Percentiles rank a stretch among this genome's conserved stretches.
Evolutionary conservation across 2,888 invertebrate genomes (phyloP).

Genomic region (Trachelus troglodyta): DNA sequence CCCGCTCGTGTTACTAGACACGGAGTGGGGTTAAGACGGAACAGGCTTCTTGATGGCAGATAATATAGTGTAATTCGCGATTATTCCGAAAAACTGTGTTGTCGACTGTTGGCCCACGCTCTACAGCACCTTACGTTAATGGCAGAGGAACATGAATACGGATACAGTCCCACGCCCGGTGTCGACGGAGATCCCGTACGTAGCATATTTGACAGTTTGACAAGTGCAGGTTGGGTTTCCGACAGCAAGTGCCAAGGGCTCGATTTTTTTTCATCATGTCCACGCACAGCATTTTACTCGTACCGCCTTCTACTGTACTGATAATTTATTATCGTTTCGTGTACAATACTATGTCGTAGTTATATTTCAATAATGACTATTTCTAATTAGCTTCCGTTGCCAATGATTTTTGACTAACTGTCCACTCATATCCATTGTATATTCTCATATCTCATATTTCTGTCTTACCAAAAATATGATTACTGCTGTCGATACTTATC

Average conservation of each 20-base stretch:
- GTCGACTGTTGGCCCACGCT: constrained; percentile 41
- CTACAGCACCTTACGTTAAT: constrained; percentile 55
- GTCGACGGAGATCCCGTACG: constrained; percentile 61
- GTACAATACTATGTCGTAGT: background rate
- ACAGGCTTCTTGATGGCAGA: constrained; percentile 61
- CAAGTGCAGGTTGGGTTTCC: constrained; percentile 48
- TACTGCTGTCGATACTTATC: background rate
- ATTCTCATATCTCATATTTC: background rate
- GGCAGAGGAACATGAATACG: constrained; percentile 66
- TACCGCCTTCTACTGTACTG: background rate
- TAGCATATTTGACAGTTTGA: constrained; percentile 60
- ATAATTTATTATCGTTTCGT: background rate
- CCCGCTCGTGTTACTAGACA: constrained; percentile 46
- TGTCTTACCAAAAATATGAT: background rate
- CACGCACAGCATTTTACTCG: background rate
- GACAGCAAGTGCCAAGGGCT: constrained; percentile 12
- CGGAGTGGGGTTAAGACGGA: constrained; percentile 60
- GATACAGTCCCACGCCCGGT: constrained; percentile 61
- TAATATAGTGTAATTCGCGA: constrained; percentile 54
- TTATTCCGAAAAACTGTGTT: constrained; percentile 39
- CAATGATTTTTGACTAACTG: background rate
- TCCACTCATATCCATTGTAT: background rate
- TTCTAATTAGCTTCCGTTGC: background rate
- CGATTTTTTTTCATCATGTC: background rate
- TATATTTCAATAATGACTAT: background rate